Evolutionary conservation across 1,140 invertebrate species (phyloP), one percentile per base, ranked within the genome.

Genomic region (Neocloeon triangulifer): DNA sequence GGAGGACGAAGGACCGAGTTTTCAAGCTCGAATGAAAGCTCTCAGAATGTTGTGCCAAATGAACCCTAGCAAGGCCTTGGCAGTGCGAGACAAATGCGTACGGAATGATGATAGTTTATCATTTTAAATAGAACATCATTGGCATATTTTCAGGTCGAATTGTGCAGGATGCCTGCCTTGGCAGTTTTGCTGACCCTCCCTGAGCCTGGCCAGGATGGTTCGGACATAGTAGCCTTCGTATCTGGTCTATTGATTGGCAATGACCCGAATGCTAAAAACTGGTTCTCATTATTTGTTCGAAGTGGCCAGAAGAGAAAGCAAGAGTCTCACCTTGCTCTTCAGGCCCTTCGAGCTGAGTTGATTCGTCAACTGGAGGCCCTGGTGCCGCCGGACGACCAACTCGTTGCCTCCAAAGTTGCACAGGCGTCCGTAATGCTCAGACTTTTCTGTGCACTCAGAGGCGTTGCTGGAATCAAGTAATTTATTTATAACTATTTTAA

Each of bases 271-370:
- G 72, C 85, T 1, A 64, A 85, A 42, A 75, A 71, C 36, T 95
- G 88, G 88, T 89, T 95, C 50, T 78, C 81, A 0, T 64, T 77
- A 42, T 95, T 88, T 47, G 69, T 94, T 20, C 68, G 85, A 40
- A 80, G 74, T 46, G 78, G 81, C 3, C 86, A 94, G 45, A 94
- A 92, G 61, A 60, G 73, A 27, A 84, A 80, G 48, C 67, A 71
- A 16, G 80, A 88, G 46, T 59, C 67, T 40, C 59, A 59, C 17
- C 62, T 69, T 19, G 69, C 73, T 31, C 52, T 88, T n/a, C 66
- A 73, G 37, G 59, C 64, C 27, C 53, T 94, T 27, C 56, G 89
- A 27, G 70, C 80, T 39, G 74, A 88, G 50, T 52, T 95, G 19
- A 55, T 89, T 2, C 61, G 64, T 31, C 63, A 55, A 37, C 45